phyloP scores from a whole-genome alignment of 2,113 vertebrate species.

The Atherinomorus stipes region DNA sequence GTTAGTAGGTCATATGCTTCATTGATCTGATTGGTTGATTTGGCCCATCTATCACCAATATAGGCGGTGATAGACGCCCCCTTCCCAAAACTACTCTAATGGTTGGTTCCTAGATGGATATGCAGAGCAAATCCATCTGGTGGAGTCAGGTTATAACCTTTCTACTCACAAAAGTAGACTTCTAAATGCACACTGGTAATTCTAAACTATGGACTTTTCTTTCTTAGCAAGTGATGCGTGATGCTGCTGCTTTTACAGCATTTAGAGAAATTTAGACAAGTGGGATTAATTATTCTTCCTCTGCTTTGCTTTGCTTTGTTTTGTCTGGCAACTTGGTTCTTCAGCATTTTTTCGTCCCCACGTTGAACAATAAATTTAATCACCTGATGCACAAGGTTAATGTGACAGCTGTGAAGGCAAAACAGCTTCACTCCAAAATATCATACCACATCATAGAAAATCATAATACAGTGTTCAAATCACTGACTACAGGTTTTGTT shows the following conservation, averaged over 20 bases:
- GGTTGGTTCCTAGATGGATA: too few species aligned
- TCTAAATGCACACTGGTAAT: neutral
- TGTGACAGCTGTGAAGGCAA: neutral
- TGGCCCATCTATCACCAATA: too few species aligned
- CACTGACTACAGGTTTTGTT: conserved; percentile 2
- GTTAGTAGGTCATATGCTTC: too few species aligned
- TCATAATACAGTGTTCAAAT: conserved; percentile 14
- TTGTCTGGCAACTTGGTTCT: neutral
- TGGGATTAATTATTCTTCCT: neutral
- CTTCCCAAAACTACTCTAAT: too few species aligned
- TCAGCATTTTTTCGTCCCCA: neutral
- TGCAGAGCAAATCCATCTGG: too few species aligned
- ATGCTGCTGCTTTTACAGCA: neutral
- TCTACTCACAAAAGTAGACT: neutral
- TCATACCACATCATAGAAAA: too few species aligned
- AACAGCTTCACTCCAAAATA: conserved; percentile 19
- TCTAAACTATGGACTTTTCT: neutral
- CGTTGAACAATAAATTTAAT: conserved; percentile 6
- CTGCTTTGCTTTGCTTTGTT: neutral
- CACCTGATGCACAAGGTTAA: conserved; percentile 8
- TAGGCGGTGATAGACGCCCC: too few species aligned
- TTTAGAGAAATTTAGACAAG: neutral
- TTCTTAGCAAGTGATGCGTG: too few species aligned
- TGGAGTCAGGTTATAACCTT: too few species aligned
- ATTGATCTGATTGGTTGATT: too few species aligned